Evolutionary conservation across 2,888 invertebrate species (phyloP), one percentile per base, ranked within the genome.

Genomic region (Corbicula japonica): DNA sequence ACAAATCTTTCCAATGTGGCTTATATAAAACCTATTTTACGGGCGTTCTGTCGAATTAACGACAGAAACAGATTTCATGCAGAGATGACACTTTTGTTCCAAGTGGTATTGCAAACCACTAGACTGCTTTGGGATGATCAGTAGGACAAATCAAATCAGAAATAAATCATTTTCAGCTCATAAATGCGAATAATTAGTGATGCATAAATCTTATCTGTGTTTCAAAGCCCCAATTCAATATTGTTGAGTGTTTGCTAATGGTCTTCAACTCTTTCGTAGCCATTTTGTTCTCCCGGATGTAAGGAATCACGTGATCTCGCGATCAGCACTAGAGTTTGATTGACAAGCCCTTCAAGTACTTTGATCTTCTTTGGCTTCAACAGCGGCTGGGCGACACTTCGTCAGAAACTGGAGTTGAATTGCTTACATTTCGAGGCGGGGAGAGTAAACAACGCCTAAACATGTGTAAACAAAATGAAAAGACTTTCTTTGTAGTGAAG

Each of bases 381-480:
- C 44, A 35, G 65, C 50, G 68, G 38, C 72, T 65, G 46, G 72
- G 44, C 56, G 76, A 76, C 76, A 76, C 56, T 71, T 66, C 32
- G 26, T 60, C 56, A 23, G 41, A 46, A 71, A 66, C 46, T 48
- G 44, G 48, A 63, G 56, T 30, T 35, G 46, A 46, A 54, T 34
- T 12, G 61, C 68, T 72, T 58, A 60, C 38, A 73, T 63, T 46
- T 63, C 48, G 65, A 80, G 80, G 80, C 76, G 76, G 72, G 70
- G 65, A 76, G 34, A 54, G 70, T 70, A 80, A 80, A 80, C 73
- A 80, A 6, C 23, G 68, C n/a, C 72, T 69, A 76, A 76, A 80
- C 73, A 80, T 50, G 41, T 32, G 58, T 69, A 76, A 80, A 80
- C 80, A 80, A 28, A 23, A 28, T 23, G 62, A 61, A 62, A 48